A percentile compares a stretch with the other conserved stretches of the same genome.
Conservation (phyloP, 2,113 vertebrate species). For the Carassius gibelio region DNA sequence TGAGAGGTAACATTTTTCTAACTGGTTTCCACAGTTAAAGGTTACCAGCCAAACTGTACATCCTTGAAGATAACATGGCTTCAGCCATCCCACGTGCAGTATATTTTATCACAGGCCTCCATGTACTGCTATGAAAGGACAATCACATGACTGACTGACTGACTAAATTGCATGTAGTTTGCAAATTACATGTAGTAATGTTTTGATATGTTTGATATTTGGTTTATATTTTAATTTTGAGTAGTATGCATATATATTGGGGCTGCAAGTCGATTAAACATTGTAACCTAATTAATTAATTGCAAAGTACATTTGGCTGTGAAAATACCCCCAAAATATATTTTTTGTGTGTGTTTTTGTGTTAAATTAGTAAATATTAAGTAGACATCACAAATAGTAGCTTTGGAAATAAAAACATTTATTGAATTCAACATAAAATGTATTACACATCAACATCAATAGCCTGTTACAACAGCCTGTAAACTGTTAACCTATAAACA, state of each 20-base stretch:
- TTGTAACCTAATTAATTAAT: too few species aligned
- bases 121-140: background rate
- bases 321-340: too few species aligned
- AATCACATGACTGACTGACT: background rate
- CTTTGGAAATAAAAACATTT: too few species aligned
- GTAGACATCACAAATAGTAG: too few species aligned
- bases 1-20: constrained; percentile 3
- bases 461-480: too few species aligned
- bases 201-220: background rate
- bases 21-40: constrained; percentile 11
- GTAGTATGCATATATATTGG: background rate
- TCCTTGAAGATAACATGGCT: constrained; percentile 4
- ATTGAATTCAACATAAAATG: too few species aligned
- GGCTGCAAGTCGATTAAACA: too few species aligned
- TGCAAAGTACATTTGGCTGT: too few species aligned
- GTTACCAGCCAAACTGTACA: constrained; percentile 17
- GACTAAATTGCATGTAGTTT: background rate
- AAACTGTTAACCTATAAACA: too few species aligned
- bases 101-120: background rate
- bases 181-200: background rate
- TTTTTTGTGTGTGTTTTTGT: too few species aligned
- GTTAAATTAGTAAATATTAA: too few species aligned
- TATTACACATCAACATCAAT: too few species aligned
- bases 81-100: background rate
- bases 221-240: background rate